Evolutionary conservation across 2,113 vertebrate species (phyloP), one percentile per base, ranked within the genome.

Genomic region (Forbesichthys agassizii): DNA sequence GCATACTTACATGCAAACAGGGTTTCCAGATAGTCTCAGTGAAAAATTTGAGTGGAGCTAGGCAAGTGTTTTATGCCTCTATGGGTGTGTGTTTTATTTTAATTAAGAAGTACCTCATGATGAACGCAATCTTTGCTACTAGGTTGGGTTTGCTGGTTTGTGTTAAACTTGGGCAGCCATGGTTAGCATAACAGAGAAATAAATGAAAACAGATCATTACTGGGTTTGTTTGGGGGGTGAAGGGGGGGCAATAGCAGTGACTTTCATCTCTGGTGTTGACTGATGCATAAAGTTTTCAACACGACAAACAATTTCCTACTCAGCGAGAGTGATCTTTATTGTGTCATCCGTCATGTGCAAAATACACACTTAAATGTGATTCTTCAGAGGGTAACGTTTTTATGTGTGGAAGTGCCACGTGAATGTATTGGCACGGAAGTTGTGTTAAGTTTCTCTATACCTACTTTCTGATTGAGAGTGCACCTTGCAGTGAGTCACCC

Each of bases 401-500:
- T 33, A 33, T 54, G 57, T 58, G 60, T 63, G n/a, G 27, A 53
- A 47, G 65, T 42, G 60, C 57, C 11, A 6, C 48, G 27, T 57
- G 33, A 57, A 68, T 70, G 69, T 66, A 68, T 71, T 65, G 12
- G 46, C 14, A 27, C 10, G 63, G 10, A 13, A 42, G 20, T 69
- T 74, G 48, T 68, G 27, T 64, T 13, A 64, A 33, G 52, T 59
- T 64, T 48, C 18, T 18, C 63, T 33, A 61, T 57, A 20, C 58
- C 68, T 68, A 48, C 9, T 58, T 33, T 33, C 9, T 18, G 16
- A 56, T 16, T 20, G 54, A 56, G 3, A 74, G n/a, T n/a, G 33
- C 62, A 70, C 64, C 69, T 53, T 56, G 58, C 69, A 60, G 63
- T 27, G 68, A 48, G 14, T 69, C 55, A 47, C 61, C 71, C 61